Percentiles rank a stretch among this genome's conserved stretches.
These are phyloP conservation scores for Drosophila sp. DNA, from an alignment of 1,140 invertebrate genomes.

Conservation along the genomic window DNA sequence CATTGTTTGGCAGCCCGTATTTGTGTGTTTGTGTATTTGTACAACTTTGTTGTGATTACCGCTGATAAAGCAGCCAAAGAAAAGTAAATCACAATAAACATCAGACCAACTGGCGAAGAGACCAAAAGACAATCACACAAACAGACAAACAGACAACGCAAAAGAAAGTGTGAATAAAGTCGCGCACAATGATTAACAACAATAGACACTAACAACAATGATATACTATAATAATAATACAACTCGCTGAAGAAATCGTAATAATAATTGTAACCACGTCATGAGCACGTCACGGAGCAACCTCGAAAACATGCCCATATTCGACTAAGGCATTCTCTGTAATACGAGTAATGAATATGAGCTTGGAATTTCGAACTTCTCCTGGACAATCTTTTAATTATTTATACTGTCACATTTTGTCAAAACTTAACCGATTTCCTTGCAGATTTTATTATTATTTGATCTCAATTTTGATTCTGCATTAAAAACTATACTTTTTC, in stretches of 20 bases:
- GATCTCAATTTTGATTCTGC: too few relatives aligned
- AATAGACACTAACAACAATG: slow-evolving; percentile 63
- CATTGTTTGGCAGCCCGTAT: slow-evolving; percentile 50
- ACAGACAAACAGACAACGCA: slow-evolving; percentile 16
- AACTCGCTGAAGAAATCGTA: slow-evolving; percentile 59
- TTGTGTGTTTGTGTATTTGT: slow-evolving; percentile 70
- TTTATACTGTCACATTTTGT: too few relatives aligned
- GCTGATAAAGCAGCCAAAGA: slow-evolving; percentile 69
- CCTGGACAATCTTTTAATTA: too few relatives aligned
- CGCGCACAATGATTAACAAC: slow-evolving; percentile 67
- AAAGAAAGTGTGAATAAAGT: slow-evolving; percentile 81
- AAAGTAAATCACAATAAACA: slow-evolving; percentile 75
- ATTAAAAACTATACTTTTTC: too few relatives aligned
- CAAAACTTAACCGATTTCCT: too few relatives aligned
- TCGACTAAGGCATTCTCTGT: slow-evolving; percentile 7
- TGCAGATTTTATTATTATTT: too few relatives aligned
- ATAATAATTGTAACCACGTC: slow-evolving; percentile 78
- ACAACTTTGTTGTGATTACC: slow-evolving; percentile 76
- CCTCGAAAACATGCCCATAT: neutral
- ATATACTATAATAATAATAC: slow-evolving; percentile 42
- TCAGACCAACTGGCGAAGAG: neutral
- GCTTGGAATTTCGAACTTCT: too few relatives aligned
- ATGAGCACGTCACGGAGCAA: slow-evolving; percentile 60
- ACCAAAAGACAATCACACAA: slow-evolving; percentile 3
- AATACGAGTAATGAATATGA: neutral